These are phyloP conservation scores for Diorhabda sublineata DNA, from an alignment of 1,140 invertebrate species.

Conservation along the genomic window DNA sequence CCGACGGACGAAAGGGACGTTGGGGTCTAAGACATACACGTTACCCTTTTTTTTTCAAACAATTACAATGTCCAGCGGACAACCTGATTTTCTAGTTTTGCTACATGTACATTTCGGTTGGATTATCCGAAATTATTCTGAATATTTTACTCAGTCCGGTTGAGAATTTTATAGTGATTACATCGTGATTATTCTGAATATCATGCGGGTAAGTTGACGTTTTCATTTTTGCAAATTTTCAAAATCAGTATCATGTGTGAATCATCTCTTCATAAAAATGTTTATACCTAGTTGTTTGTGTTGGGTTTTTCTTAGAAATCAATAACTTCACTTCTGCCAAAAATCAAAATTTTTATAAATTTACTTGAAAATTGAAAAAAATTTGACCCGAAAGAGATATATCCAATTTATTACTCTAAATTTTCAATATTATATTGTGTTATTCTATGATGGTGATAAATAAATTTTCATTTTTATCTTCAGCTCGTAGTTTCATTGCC, in stretches of 20 bases:
- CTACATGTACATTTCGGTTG: constrained; percentile 26
- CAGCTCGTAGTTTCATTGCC: too few species aligned
- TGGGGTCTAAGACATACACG: constrained; percentile 11
- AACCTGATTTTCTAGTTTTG: constrained; percentile 40
- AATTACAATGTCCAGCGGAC: constrained; percentile 32
- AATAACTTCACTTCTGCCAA: too few species aligned
- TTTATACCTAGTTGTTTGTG: too few species aligned
- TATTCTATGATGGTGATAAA: too few species aligned
- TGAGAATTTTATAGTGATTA: constrained; percentile 28
- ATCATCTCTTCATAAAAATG: too few species aligned
- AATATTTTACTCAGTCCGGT: constrained; percentile 35
- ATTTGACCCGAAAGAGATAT: too few species aligned
- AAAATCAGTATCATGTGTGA: background rate
- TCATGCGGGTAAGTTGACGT: constrained; percentile 11
- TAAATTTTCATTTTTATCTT: too few species aligned
- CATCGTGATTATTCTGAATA: constrained; percentile 23
- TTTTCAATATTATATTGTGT: too few species aligned
- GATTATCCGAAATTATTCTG: constrained; percentile 21
- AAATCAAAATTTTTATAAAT: too few species aligned
- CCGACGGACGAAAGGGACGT: background rate
- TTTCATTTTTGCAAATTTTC: background rate
- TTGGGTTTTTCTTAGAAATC: too few species aligned
- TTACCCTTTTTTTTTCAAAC: constrained; percentile 28
- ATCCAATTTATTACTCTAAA: too few species aligned
- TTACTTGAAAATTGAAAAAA: too few species aligned